These are phyloP conservation scores for Gobiocypris rarus DNA, from an alignment of 2,113 vertebrate genomes.

Conservation along the genomic window DNA sequence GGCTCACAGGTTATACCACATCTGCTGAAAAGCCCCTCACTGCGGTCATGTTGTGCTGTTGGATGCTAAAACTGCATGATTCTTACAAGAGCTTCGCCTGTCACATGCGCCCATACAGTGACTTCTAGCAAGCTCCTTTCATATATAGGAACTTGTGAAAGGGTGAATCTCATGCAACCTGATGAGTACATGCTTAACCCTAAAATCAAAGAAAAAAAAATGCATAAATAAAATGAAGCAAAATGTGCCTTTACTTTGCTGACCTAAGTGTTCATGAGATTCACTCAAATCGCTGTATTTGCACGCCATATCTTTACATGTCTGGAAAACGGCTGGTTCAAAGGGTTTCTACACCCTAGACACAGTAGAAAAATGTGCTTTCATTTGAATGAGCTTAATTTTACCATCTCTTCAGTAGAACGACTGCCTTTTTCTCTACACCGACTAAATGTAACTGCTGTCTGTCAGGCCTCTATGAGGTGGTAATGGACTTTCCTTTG, in stretches of 20 bases:
- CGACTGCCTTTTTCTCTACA: not conserved
- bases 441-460: too few relatives aligned
- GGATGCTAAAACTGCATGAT: constrained; percentile 35
- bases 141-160: not conserved
- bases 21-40: constrained; percentile 9
- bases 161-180: not conserved
- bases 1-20: constrained; percentile 70
- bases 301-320: not conserved
- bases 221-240: not conserved
- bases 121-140: not conserved
- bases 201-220: not conserved
- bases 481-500: not conserved
- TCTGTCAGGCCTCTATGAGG: not conserved
- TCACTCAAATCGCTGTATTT: not conserved
- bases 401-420: not conserved
- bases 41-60: not conserved
- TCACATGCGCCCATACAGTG: not conserved
- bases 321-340: too few relatives aligned
- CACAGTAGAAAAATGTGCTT: too few relatives aligned
- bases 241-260: not conserved
- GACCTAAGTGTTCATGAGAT: not conserved
- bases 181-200: not conserved
- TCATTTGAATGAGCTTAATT: not conserved
- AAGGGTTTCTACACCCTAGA: too few relatives aligned
- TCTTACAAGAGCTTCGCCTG: not conserved